Conservation (phyloP, 1,140 invertebrate genomes). For the Lucilia cuprina region DNA sequence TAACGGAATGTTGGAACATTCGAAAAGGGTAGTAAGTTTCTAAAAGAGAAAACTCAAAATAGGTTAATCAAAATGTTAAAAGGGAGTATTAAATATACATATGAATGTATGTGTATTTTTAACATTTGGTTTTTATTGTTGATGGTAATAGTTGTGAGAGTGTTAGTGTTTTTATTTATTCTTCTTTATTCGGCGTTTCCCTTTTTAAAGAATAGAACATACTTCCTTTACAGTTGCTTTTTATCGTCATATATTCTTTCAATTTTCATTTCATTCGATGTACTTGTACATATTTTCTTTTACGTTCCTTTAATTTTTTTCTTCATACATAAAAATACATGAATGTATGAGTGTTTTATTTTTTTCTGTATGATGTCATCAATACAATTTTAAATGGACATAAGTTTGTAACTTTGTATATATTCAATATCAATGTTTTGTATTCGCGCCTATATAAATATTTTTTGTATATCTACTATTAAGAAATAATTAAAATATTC, state of each 20-base stretch:
- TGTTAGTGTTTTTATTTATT: not conserved
- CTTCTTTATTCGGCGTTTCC: not conserved
- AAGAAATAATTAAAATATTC: too few species aligned
- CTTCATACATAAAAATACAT: not conserved
- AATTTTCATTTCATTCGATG: constrained; percentile 22
- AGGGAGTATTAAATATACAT: not conserved
- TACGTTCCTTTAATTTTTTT: not conserved
- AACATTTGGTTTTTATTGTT: not conserved
- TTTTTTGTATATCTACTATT: too few species aligned
- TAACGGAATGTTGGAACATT: not conserved
- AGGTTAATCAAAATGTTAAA: not conserved
- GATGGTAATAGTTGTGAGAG: too few species aligned
- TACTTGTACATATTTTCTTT: not conserved
- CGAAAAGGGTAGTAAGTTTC: not conserved
- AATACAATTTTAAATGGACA: not conserved
- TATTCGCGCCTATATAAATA: too few species aligned
- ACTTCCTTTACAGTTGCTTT: not conserved
- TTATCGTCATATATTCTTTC: not conserved
- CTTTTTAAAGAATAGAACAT: not conserved
- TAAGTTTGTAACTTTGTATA: not conserved
- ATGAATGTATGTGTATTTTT: too few species aligned
- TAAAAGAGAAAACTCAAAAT: not conserved
- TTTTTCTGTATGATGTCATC: constrained; percentile 24
- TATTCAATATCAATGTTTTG: too few species aligned
- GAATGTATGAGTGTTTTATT: not conserved